Conservation (phyloP, 2,888 invertebrate species). For the Neria commutata region DNA sequence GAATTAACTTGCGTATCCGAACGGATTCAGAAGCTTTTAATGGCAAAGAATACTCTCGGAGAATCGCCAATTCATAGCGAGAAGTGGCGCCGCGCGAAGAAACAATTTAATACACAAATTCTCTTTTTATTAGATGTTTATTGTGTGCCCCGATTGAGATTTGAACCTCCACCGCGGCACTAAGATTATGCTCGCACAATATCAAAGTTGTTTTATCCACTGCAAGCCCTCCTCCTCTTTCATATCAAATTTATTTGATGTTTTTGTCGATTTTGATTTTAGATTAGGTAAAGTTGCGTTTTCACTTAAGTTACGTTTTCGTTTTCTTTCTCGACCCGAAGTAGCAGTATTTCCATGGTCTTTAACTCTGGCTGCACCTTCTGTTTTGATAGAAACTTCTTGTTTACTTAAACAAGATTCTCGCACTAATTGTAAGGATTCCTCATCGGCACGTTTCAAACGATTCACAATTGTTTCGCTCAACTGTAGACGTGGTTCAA, state of each 20-base stretch:
- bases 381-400: conserved; percentile 11
- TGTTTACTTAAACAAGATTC: conserved; percentile 19
- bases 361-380: no score
- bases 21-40: no score
- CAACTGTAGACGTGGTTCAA: conserved; percentile 34
- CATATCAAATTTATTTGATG: conserved; percentile 13
- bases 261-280: conserved; percentile 27
- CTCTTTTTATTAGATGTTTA: no score
- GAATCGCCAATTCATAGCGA: no score
- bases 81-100: no score
- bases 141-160: no score
- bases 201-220: conserved; percentile 38
- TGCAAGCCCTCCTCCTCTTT: conserved; percentile 35
- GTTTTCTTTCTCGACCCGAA: conserved; percentile 26
- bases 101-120: no score
- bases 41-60: no score
- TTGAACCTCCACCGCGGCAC: no score
- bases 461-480: conserved; percentile 29
- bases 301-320: conserved; percentile 25
- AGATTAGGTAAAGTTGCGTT: background rate
- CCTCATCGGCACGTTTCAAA: conserved; percentile 34
- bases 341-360: no score
- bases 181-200: no score
- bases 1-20: no score
- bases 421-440: conserved; percentile 19